phyloP scores from a whole-genome alignment of 2,797 vertebrate species.

The Poeciliopsis presidionis region DNA sequence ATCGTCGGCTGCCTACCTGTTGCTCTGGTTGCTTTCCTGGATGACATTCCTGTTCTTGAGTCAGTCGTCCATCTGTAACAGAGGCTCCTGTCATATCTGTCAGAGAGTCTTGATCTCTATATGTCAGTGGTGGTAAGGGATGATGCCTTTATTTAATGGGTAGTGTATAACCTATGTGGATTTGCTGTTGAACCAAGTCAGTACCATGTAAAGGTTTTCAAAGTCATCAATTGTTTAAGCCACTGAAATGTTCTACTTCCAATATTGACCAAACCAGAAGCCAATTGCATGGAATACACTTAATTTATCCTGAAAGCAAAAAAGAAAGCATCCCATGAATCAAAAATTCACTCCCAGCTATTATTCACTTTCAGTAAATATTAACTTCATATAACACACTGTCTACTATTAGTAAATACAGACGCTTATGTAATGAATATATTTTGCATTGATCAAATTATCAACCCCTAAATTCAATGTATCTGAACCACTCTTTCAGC shows the following conservation, averaged over 20 bases:
- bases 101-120: background rate
- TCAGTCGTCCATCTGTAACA: too few species aligned
- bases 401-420: conserved; percentile 48
- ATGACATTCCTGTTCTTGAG: too few species aligned
- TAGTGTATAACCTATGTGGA: background rate
- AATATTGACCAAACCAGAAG: conserved; percentile 5
- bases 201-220: background rate
- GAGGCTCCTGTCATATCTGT: background rate
- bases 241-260: background rate
- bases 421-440: conserved; percentile 65
- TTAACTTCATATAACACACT: conserved; percentile 43
- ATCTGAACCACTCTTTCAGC: conserved; percentile 67
- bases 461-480: conserved; percentile 59
- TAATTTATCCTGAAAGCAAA: conserved; percentile 8
- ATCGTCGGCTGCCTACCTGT: too few species aligned
- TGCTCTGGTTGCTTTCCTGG: too few species aligned
- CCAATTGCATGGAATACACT: conserved; percentile 1
- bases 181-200: background rate
- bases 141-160: background rate
- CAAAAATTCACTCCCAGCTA: conserved; percentile 20
- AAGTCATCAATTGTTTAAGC: background rate
- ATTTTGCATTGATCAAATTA: conserved; percentile 73
- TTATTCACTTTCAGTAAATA: conserved; percentile 32
- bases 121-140: background rate
- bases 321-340: background rate